A percentile compares a stretch with the other conserved stretches of the same genome.
phyloP scores from a whole-genome alignment of 2,797 vertebrate species.

The Tragelaphus oryx region DNA sequence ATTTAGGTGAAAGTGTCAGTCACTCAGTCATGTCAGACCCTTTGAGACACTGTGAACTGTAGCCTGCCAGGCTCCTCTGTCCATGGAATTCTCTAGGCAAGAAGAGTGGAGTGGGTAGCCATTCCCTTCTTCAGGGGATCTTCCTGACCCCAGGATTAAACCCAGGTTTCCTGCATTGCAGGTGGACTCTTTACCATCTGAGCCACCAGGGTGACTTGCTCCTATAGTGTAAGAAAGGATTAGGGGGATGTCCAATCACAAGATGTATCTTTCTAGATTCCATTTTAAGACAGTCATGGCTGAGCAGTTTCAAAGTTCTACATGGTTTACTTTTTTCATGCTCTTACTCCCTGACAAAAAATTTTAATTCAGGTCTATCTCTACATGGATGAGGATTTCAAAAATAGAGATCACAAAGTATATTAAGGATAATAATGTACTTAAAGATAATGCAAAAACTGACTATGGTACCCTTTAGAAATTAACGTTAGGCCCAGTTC shows the following conservation, averaged over 20 bases:
- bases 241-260: not conserved
- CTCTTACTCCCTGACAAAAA: slow-evolving; percentile 29
- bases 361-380: slow-evolving; percentile 7
- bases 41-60: not conserved
- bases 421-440: not conserved
- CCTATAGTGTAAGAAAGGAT: not conserved
- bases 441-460: not conserved
- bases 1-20: not conserved
- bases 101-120: not conserved
- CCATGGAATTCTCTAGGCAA: not conserved
- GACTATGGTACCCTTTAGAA: not conserved
- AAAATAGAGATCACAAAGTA: not conserved
- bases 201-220: not conserved
- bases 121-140: not conserved
- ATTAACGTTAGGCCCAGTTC: slow-evolving; percentile 2
- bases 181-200: not conserved
- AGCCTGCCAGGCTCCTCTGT: not conserved
- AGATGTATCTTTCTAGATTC: not conserved
- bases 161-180: not conserved
- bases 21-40: not conserved
- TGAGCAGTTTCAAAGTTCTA: slow-evolving; percentile 3
- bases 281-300: not conserved
- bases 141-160: not conserved
- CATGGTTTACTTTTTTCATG: not conserved
- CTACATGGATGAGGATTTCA: not conserved